These are phyloP conservation scores for Cyprinodon tularosa DNA, from an alignment of 2,113 vertebrate genomes.

Conservation along the genomic window DNA sequence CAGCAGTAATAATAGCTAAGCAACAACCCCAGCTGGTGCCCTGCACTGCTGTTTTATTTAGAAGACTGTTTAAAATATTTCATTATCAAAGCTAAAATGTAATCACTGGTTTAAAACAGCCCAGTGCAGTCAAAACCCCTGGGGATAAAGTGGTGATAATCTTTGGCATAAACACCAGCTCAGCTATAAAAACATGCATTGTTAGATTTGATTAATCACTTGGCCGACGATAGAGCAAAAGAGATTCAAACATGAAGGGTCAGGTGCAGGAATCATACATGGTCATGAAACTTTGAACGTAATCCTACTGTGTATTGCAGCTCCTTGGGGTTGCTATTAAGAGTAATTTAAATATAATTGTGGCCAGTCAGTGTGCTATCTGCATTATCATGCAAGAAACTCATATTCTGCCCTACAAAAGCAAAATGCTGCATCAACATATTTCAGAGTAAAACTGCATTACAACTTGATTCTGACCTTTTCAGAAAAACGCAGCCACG, in stretches of 20 bases:
- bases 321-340: constrained; percentile 53
- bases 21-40: constrained; percentile 69
- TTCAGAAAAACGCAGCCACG: background rate
- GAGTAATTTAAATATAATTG: constrained; percentile 52
- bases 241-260: constrained; percentile 44
- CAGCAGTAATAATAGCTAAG: constrained; percentile 66
- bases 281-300: constrained; percentile 29
- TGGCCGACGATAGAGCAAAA: constrained; percentile 24
- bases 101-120: constrained; percentile 41
- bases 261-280: constrained; percentile 42
- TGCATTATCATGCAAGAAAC: constrained; percentile 12
- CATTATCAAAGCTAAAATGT: constrained; percentile 62
- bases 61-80: constrained; percentile 57
- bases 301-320: constrained; percentile 38
- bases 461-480: constrained; percentile 19
- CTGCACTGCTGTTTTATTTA: constrained; percentile 59
- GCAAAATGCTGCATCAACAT: constrained; percentile 4
- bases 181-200: constrained; percentile 55
- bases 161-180: constrained; percentile 32
- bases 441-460: background rate
- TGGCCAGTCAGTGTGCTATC: constrained; percentile 27
- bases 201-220: constrained; percentile 61
- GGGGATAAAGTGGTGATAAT: constrained; percentile 46
- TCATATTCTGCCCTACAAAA: constrained; percentile 4
- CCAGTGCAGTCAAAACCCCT: constrained; percentile 15